phyloP scores from a whole-genome alignment of 2,797 vertebrate species.

The Oryzias dopingdopingensis region DNA sequence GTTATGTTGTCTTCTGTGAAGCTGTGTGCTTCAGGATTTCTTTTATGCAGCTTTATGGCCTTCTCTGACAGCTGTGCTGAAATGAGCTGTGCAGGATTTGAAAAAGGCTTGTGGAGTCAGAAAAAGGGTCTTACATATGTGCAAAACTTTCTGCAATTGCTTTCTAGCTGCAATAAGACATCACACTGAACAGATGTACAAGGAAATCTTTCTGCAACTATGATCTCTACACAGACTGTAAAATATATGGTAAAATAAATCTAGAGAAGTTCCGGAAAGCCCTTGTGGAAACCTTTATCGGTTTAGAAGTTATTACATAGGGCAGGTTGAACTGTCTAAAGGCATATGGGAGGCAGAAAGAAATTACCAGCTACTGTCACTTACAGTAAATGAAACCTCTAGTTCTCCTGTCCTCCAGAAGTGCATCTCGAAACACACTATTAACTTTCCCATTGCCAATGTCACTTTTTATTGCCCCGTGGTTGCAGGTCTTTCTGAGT shows the following conservation, averaged over 20 bases:
- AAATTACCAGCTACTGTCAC: conserved; percentile 60
- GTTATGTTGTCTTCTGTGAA: conserved; percentile 46
- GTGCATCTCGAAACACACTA: conserved; percentile 73
- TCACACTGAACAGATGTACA: conserved; percentile 33
- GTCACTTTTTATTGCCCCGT: conserved; percentile 72
- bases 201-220: conserved; percentile 45
- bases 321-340: conserved; percentile 54
- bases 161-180: conserved; percentile 40
- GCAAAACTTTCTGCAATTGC: conserved; percentile 30
- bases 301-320: conserved; percentile 53
- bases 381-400: conserved; percentile 63
- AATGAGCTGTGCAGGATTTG: conserved; percentile 46
- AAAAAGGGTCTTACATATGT: conserved; percentile 23
- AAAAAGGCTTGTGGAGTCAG: conserved; percentile 35
- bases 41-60: conserved; percentile 59
- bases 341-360: conserved; percentile 40
- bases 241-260: conserved; percentile 19
- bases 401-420: conserved; percentile 55
- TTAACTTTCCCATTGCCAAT: conserved; percentile 73
- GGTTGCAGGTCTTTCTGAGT: conserved; percentile 62
- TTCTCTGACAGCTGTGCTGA: conserved; percentile 58
- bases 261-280: conserved; percentile 12
- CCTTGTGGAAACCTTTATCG: conserved; percentile 29
- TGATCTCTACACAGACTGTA: conserved; percentile 36
- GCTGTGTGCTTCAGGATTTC: conserved; percentile 43